Evolutionary conservation across 1,140 invertebrate species (phyloP).

Genomic region (Thalassaphorura encarpata): DNA sequence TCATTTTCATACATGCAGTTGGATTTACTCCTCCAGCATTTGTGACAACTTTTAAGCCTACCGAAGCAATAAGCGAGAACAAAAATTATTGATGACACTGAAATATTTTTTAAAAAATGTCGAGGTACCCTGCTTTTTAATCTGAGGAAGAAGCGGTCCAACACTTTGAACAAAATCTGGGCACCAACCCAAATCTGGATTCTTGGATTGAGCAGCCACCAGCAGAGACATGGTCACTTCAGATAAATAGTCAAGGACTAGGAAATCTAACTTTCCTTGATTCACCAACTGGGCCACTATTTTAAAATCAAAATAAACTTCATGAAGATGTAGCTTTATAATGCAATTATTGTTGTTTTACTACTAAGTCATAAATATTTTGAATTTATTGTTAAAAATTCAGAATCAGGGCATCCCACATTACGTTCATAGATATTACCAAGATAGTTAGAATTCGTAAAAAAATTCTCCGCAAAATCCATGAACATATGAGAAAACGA

Average conservation of each 20-base stretch:
- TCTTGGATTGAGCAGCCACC: constrained; percentile 41
- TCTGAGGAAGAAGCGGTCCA: constrained; percentile 41
- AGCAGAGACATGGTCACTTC: constrained; percentile 50
- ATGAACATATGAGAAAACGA: no score
- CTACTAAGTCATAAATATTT: no score
- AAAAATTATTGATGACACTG: neutral
- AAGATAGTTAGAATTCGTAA: no score
- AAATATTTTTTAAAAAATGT: neutral
- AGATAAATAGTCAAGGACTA: constrained; percentile 47
- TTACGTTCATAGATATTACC: no score
- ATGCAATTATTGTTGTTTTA: no score
- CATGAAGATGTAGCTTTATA: no score
- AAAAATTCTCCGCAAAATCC: no score
- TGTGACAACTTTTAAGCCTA: constrained; percentile 43
- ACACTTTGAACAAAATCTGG: constrained; percentile 45
- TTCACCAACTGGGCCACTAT: constrained; percentile 43
- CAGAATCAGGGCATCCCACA: no score
- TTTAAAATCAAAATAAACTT: constrained; percentile 2
- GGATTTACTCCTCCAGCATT: constrained; percentile 50
- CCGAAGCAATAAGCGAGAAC: constrained; percentile 4
- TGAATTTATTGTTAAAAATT: no score
- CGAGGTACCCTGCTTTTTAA: constrained; percentile 42
- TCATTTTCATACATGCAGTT: constrained; percentile 40
- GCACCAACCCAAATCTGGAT: constrained; percentile 42
- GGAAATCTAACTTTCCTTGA: constrained; percentile 41